Percentiles rank a stretch among this genome's conserved stretches.
Evolutionary conservation across 2,888 invertebrate genomes (phyloP).

Genomic region (Nemapogon koenigi): DNA sequence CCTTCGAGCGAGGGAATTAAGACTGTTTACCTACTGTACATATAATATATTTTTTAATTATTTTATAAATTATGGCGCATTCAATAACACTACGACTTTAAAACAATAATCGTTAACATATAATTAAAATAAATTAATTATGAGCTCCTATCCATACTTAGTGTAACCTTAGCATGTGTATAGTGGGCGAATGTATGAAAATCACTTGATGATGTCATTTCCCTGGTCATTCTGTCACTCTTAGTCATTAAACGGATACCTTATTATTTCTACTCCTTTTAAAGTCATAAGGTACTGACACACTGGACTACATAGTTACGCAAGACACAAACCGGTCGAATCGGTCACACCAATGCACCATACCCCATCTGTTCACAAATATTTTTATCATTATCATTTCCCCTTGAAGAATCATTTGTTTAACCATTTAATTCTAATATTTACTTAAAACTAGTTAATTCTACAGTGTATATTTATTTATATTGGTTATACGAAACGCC

Average conservation of each 20-base stretch:
- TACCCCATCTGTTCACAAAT: constrained; percentile 8
- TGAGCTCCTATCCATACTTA: constrained; percentile 2
- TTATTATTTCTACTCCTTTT: constrained; percentile 14
- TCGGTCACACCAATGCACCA: no score
- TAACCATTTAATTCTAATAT: no score
- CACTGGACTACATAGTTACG: constrained; percentile 34
- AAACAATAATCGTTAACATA: no score
- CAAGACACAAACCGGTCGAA: constrained; percentile 23
- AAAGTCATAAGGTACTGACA: constrained; percentile 29
- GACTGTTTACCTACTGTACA: no score
- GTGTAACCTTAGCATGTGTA: constrained; percentile 39
- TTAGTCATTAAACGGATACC: constrained; percentile 20
- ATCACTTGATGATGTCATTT: constrained; percentile 53
- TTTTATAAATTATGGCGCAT: no score
- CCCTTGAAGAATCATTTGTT: no score
- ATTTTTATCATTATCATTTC: not conserved
- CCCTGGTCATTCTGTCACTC: constrained; percentile 32
- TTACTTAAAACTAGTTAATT: no score
- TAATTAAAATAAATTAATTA: not conserved
- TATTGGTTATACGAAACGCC: constrained; percentile 8
- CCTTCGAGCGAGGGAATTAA: no score
- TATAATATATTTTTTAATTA: no score
- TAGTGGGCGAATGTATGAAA: constrained; percentile 31
- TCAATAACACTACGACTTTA: no score
- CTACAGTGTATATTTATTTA: constrained; percentile 4